Evolutionary conservation across 2,113 vertebrate species (phyloP), one percentile per base, ranked within the genome.

Genomic region (Aphyosemion australe): DNA sequence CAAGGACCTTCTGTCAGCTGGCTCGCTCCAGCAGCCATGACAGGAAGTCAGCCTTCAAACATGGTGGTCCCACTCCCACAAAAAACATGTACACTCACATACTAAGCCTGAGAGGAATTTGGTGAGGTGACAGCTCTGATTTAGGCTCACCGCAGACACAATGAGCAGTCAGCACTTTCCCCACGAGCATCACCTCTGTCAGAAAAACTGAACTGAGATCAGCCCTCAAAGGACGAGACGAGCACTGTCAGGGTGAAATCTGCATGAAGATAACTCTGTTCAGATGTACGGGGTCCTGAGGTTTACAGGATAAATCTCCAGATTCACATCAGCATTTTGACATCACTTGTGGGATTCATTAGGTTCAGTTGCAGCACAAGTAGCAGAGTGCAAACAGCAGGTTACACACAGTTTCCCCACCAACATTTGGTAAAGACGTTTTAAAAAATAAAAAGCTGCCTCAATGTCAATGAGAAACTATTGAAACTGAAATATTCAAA

Each of bases 1-100:
- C 87, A 88, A 89, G 78, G 72, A 69, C 69, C 80, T 76, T 84
- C 71, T 75, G 79, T 88, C 84, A 88, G 60, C 80, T 79, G 85
- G 82, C 82, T 78, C 73, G 74, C 73, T 79, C 46, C 73, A 74
- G 73, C 74, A 84, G 65, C 69, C 79, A 59, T 78, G 79, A 83
- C 83, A 90, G 86, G 84, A 91, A 90, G 80, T 86, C 76, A 81
- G 78, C 69, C 84, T 86, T 71, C 88, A 84, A 86, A 83, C 91
- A 90, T 82, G 90, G 93, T 94, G 94, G 94, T 94, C 93, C 88
- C 86, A 87, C 76, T 89, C 87, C 90, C 89, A 93, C 91, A 93
- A 76, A 90, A 94, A 94, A 84, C 76, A 76, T 72, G 72, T 74
- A 84, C 69, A 48, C 80, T 84, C 63, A 79, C 80, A 76, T 56